These are phyloP conservation scores for Galerucella pusilla DNA, from an alignment of 2,888 invertebrate genomes.

Conservation along the genomic window DNA sequence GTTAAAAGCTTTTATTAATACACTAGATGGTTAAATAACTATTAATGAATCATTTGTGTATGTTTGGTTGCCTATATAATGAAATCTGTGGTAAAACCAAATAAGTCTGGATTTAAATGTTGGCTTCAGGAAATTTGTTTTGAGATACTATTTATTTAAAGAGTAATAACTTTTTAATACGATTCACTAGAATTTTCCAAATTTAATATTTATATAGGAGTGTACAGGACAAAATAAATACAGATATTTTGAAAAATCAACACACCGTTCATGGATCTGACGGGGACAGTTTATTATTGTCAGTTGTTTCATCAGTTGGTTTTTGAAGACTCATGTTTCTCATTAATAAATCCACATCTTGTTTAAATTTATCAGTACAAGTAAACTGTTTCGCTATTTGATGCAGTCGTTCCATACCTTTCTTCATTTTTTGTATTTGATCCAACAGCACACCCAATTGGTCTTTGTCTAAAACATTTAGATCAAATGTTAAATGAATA, in stretches of 20 bases:
- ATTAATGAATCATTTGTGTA: no score
- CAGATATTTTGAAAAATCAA: neutral
- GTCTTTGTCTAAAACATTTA: constrained; percentile 45
- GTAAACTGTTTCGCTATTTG: constrained; percentile 54
- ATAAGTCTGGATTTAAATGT: no score
- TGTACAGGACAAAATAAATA: neutral
- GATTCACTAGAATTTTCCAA: neutral
- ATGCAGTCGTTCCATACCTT: constrained; percentile 53
- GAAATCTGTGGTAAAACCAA: no score
- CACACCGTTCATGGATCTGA: neutral
- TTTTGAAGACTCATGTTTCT: constrained; percentile 43
- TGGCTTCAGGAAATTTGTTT: neutral
- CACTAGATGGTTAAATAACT: no score
- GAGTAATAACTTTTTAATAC: neutral
- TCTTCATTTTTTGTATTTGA: constrained; percentile 55
- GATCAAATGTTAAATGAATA: no score
- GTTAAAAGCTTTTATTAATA: no score
- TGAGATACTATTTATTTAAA: neutral
- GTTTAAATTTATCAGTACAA: constrained; percentile 50
- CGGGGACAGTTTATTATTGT: neutral
- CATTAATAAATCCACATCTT: constrained; percentile 52
- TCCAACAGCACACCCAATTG: constrained; percentile 48
- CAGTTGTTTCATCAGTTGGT: neutral
- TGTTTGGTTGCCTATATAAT: no score
- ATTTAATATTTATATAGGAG: neutral